Percentiles rank a stretch among this genome's conserved stretches.
These are phyloP conservation scores for Chloroceryle inda DNA, from an alignment of 2,797 vertebrate species.

Conservation along the genomic window DNA sequence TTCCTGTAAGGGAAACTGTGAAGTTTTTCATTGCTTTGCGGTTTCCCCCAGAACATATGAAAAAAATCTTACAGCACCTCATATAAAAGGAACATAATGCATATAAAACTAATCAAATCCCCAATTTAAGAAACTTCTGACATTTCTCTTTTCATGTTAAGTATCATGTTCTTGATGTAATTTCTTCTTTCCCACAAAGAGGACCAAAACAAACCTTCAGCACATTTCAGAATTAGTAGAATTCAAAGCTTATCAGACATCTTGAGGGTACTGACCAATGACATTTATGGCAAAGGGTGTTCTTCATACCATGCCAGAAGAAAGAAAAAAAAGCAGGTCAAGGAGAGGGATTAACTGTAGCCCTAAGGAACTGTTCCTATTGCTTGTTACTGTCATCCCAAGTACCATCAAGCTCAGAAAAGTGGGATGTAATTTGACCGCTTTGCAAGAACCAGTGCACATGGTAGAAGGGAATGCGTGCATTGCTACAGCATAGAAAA, in stretches of 20 bases:
- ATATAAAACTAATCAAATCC: not conserved
- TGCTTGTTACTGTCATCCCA: not conserved
- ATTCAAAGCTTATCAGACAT: not conserved
- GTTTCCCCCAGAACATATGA: not conserved
- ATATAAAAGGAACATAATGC: not conserved
- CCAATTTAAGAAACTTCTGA: not conserved
- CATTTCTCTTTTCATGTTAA: slow-evolving; percentile 19
- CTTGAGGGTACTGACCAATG: fast-evolving
- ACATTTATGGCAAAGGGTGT: not conserved
- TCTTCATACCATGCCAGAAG: not conserved
- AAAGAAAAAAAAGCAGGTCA: not conserved
- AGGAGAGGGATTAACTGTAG: not conserved
- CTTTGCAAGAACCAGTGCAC: not conserved
- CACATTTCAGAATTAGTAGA: not conserved
- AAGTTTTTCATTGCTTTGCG: not conserved
- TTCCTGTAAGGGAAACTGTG: not conserved
- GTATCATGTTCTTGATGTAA: not conserved
- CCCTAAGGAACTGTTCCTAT: not conserved
- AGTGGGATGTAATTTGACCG: not conserved
- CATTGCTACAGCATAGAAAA: fast-evolving
- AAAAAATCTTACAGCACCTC: not conserved
- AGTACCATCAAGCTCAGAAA: not conserved
- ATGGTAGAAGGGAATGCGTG: fast-evolving
- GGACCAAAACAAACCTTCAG: slow-evolving; percentile 18
- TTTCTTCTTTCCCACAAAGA: slow-evolving; percentile 21